Conservation (phyloP, 2,888 invertebrate genomes). For the Allygus modestus region DNA sequence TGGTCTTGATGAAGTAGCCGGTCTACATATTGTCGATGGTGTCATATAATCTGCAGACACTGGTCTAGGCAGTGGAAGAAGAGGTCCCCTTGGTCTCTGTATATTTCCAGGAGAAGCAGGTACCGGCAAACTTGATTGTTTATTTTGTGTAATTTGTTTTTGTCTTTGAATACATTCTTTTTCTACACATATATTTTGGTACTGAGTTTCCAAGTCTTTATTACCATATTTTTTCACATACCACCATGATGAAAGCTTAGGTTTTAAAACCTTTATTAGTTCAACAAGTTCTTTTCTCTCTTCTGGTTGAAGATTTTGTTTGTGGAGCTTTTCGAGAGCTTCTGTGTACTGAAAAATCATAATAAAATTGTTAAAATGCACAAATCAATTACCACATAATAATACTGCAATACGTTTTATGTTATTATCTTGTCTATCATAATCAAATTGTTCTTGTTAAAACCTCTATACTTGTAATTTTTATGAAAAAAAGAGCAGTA, state of each 20-base stretch:
- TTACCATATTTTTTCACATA: neutral
- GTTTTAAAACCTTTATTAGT: neutral
- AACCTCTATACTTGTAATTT: no score
- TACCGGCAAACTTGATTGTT: neutral
- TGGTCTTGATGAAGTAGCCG: no score
- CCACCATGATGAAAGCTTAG: neutral
- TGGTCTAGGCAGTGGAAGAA: neutral
- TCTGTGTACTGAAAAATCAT: neutral
- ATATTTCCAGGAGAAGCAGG: neutral
- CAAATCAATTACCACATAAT: no score
- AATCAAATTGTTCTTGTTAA: no score
- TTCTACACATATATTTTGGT: neutral
- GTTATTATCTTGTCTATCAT: no score
- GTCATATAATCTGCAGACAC: neutral
- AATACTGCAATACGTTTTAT: no score
- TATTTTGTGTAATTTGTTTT: neutral
- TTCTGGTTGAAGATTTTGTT: neutral
- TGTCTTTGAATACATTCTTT: neutral
- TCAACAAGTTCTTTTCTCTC: neutral
- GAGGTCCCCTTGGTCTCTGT: neutral
- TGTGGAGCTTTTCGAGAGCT: neutral
- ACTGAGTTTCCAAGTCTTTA: neutral
- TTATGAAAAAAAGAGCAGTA: no score
- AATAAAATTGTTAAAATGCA: neutral
- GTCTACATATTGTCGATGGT: neutral